phyloP scores from a whole-genome alignment of 2,888 invertebrate genomes.

The Leptura quadrifasciata region DNA sequence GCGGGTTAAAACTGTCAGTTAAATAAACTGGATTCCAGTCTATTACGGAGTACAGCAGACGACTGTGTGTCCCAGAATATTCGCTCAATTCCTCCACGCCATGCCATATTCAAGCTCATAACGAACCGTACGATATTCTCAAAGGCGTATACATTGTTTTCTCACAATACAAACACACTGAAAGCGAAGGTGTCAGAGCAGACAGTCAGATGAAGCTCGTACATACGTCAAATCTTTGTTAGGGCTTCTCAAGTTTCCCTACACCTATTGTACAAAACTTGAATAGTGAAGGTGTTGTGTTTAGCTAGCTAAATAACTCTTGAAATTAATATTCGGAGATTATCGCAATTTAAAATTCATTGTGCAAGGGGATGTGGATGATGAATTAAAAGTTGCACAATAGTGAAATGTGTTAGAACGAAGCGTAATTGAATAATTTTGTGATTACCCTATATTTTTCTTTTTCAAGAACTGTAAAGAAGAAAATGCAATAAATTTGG shows the following conservation, averaged over 20 bases:
- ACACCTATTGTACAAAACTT: conserved; percentile 26
- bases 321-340: conserved; percentile 24
- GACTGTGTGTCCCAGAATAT: conserved; percentile 9
- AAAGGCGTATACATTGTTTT: conserved; percentile 41
- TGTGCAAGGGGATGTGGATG: conserved; percentile 2
- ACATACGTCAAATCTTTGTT: conserved; percentile 45
- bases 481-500: too few relatives aligned
- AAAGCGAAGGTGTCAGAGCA: conserved; percentile 45
- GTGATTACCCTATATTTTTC: not conserved
- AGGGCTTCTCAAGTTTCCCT: conserved; percentile 38
- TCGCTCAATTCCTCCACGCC: conserved; percentile 5
- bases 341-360: conserved; percentile 31
- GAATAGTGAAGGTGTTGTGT: conserved; percentile 39
- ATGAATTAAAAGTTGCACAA: not conserved
- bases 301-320: conserved; percentile 36
- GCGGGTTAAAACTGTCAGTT: conserved; percentile 3
- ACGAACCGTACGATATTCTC: conserved; percentile 25
- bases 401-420: not conserved
- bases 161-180: conserved; percentile 34
- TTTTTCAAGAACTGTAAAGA: not conserved
- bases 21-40: conserved; percentile 17
- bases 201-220: conserved; percentile 38
- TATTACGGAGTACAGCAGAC: conserved; percentile 11
- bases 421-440: not conserved
- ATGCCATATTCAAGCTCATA: conserved; percentile 9